Percentiles rank a stretch among this genome's conserved stretches.
Conservation (phyloP, 1,140 invertebrate species). For the Papilio polyxenes region DNA sequence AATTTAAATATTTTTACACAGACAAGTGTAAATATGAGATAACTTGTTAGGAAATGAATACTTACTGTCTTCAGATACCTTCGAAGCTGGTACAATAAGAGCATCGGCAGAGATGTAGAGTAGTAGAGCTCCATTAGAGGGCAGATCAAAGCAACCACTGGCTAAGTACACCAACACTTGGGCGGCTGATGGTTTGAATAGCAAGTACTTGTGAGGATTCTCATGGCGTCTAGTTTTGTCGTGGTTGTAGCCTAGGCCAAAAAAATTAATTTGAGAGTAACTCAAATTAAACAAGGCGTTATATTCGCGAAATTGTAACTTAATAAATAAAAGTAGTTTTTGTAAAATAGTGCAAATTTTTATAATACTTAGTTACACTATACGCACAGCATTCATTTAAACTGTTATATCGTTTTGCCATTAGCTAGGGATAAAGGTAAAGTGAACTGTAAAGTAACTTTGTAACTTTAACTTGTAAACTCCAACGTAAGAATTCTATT, state of each 20-base stretch:
- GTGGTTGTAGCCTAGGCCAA: constrained; percentile 80
- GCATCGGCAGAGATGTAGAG: constrained; percentile 97
- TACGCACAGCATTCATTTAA: too few species aligned
- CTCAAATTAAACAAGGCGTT: background rate
- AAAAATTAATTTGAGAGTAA: background rate
- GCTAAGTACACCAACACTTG: constrained; percentile 96
- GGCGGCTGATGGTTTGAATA: constrained; percentile 97
- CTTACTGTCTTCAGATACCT: constrained; percentile 95
- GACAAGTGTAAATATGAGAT: too few species aligned
- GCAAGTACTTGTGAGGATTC: constrained; percentile 98
- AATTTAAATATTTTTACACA: too few species aligned
- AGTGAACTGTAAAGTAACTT: too few species aligned
- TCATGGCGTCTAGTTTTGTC: constrained; percentile 88
- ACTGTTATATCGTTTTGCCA: too few species aligned
- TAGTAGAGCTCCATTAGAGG: constrained; percentile 93
- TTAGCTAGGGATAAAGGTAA: too few species aligned
- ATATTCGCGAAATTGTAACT: background rate
- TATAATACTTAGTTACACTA: too few species aligned
- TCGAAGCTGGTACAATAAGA: constrained; percentile 89
- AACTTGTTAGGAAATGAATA: background rate
- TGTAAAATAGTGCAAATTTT: too few species aligned
- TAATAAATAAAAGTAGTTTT: too few species aligned
- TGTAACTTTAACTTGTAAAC: too few species aligned
- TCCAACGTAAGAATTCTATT: too few species aligned
- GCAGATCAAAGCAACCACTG: constrained; percentile 96